phyloP scores from a whole-genome alignment of 2,797 vertebrate genomes.

The Acrossocheilus wenchowensis region DNA sequence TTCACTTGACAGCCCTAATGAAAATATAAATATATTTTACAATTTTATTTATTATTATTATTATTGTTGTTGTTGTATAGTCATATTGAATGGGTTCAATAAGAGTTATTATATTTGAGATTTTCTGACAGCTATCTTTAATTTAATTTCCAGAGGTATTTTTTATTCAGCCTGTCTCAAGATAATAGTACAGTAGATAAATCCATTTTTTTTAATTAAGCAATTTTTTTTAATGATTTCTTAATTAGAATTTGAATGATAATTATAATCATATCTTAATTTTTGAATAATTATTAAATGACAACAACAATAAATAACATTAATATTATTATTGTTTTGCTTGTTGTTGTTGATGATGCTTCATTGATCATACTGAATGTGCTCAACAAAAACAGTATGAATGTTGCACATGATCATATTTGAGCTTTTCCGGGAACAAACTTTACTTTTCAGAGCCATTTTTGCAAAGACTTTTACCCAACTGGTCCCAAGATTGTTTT shows the following conservation, averaged over 20 bases:
- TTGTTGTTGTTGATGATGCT: background rate
- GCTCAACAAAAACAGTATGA: background rate
- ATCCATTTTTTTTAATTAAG: no score
- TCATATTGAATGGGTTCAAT: no score
- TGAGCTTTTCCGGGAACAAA: background rate
- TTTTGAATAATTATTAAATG: background rate
- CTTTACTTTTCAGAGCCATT: background rate
- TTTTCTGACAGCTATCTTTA: background rate
- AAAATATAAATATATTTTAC: no score
- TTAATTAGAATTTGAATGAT: no score
- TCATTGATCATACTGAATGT: background rate
- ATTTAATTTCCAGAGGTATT: no score
- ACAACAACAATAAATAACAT: background rate
- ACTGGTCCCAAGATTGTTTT: background rate
- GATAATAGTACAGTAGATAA: no score
- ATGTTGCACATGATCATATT: background rate
- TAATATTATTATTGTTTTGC: background rate
- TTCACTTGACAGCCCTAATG: no score
- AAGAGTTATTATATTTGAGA: no score
- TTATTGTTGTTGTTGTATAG: no score
- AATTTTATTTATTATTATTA: no score
- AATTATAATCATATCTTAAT: background rate
- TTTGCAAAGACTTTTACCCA: slow-evolving; percentile 8
- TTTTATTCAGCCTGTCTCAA: no score
- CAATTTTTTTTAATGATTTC: no score